Conservation (phyloP, 2,888 invertebrate genomes). For the Boloria euphrosyne region DNA sequence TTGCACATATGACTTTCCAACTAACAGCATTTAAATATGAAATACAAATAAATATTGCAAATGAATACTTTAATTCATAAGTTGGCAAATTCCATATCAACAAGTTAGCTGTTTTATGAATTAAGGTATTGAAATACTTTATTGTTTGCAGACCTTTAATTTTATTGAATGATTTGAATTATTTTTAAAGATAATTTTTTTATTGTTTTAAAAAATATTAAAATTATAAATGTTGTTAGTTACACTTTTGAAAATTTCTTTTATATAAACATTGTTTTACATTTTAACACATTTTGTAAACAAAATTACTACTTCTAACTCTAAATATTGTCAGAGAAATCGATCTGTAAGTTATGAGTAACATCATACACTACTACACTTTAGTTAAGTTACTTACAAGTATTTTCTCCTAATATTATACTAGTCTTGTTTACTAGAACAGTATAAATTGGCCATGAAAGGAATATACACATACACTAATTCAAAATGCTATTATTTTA, state of each 20-base stretch:
- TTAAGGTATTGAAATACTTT: too few relatives aligned
- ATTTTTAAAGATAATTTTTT: too few relatives aligned
- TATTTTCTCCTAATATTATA: too few relatives aligned
- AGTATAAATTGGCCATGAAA: background rate
- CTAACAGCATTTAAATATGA: constrained; percentile 10
- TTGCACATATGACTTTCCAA: background rate
- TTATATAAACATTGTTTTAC: background rate
- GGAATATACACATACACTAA: background rate
- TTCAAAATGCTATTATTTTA: background rate
- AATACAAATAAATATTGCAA: background rate
- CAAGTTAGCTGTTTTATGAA: too few relatives aligned
- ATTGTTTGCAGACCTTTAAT: background rate
- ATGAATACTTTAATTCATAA: too few relatives aligned
- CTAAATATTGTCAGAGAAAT: too few relatives aligned
- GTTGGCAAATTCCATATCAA: too few relatives aligned
- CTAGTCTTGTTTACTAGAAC: too few relatives aligned
- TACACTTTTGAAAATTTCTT: constrained; percentile 6
- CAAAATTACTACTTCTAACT: too few relatives aligned
- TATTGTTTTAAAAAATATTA: background rate
- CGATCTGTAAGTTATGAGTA: too few relatives aligned
- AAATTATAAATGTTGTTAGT: constrained; percentile 17
- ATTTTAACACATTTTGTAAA: background rate
- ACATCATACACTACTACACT: too few relatives aligned
- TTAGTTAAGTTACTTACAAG: too few relatives aligned
- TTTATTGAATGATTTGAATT: background rate